Percentiles rank a stretch among this genome's conserved stretches.
phyloP scores from a whole-genome alignment of 2,113 vertebrate species.

The Xenopus borealis region DNA sequence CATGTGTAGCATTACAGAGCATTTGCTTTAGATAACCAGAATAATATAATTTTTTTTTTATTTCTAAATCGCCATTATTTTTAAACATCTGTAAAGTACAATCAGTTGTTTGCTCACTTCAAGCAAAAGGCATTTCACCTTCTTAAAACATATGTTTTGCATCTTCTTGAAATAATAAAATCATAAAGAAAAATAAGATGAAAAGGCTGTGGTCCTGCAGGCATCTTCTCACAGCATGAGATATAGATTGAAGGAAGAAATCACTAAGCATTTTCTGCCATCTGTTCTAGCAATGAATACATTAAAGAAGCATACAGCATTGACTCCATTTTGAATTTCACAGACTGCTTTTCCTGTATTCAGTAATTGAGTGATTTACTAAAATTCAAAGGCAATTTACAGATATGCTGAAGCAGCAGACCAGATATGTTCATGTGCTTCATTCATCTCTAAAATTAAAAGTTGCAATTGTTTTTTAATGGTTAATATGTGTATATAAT shows the following conservation, averaged over 20 bases:
- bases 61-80: no score
- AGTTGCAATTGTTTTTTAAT: background rate
- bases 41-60: no score
- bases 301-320: constrained; percentile 53
- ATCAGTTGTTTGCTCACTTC: no score
- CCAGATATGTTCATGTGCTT: background rate
- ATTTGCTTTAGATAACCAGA: no score
- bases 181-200: constrained; percentile 64
- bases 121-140: no score
- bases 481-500: background rate
- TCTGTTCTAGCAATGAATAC: constrained; percentile 61
- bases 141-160: background rate
- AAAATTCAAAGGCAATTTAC: constrained; percentile 42
- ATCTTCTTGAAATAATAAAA: constrained; percentile 62
- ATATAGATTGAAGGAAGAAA: constrained; percentile 61
- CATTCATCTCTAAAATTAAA: no score
- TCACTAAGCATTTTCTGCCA: constrained; percentile 64
- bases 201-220: constrained; percentile 69
- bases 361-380: constrained; percentile 44
- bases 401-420: background rate
- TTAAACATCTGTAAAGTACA: no score
- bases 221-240: constrained; percentile 63
- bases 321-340: constrained; percentile 54
- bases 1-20: no score
- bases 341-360: constrained; percentile 50